These are phyloP conservation scores for Muntiacus reevesi DNA, from an alignment of 2,113 vertebrate genomes.

Conservation along the genomic window DNA sequence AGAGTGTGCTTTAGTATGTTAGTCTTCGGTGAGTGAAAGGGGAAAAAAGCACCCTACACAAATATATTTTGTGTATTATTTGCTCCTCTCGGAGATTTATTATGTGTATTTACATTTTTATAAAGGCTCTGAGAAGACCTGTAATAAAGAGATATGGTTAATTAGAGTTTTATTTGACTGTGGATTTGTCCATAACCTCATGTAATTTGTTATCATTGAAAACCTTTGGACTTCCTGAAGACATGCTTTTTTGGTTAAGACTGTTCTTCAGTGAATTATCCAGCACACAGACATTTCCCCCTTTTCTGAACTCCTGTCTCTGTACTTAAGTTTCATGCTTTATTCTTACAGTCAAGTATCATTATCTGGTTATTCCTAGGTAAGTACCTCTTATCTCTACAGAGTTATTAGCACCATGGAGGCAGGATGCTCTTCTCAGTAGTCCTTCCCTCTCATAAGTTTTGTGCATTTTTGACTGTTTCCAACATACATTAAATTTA, in stretches of 20 bases:
- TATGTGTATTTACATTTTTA: background rate
- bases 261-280: background rate
- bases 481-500: background rate
- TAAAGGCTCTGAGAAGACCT: background rate
- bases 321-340: background rate
- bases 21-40: background rate
- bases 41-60: background rate
- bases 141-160: background rate
- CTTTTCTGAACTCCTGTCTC: background rate
- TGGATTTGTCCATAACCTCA: background rate
- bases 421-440: background rate
- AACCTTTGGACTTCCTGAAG: background rate
- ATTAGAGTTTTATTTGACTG: background rate
- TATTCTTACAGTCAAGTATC: background rate
- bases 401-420: background rate
- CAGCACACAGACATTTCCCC: background rate
- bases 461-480: background rate
- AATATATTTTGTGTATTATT: background rate
- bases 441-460: background rate
- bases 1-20: background rate
- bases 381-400: background rate
- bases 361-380: background rate
- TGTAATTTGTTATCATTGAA: background rate
- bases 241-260: background rate
- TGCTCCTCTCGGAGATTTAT: background rate